Percentiles rank a stretch among this genome's conserved stretches.
phyloP scores from a whole-genome alignment of 1,140 invertebrate species.

The Cecropterus lyciades region DNA sequence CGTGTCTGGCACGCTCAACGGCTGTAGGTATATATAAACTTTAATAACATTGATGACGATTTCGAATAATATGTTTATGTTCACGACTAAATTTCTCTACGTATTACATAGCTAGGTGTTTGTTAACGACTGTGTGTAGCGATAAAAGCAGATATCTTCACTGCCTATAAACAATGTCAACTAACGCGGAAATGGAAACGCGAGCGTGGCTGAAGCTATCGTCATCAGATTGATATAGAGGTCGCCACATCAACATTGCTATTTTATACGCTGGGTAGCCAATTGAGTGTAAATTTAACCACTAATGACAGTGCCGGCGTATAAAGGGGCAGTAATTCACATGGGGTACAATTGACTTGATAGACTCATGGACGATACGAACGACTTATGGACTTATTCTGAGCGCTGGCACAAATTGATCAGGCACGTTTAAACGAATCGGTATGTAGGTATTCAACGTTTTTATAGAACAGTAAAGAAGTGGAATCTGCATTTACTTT shows the following conservation, averaged over 20 bases:
- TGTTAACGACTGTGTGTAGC: background rate
- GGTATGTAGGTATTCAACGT: background rate
- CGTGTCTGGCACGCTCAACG: no score
- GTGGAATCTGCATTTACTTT: no score
- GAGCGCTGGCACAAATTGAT: conserved; percentile 21
- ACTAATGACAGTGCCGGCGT: conserved; percentile 24
- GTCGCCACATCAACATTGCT: conserved; percentile 13
- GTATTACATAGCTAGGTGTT: background rate
- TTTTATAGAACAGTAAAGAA: background rate
- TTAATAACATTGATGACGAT: no score
- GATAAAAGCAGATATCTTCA: conserved; percentile 16
- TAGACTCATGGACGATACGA: conserved; percentile 22
- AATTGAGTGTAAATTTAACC: conserved; percentile 28
- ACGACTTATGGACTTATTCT: conserved; percentile 16
- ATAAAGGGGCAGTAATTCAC: conserved; percentile 23
- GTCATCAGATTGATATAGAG: conserved; percentile 29
- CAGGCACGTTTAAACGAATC: conserved; percentile 14
- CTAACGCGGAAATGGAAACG: conserved; percentile 19
- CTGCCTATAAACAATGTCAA: conserved; percentile 28
- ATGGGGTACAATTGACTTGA: conserved; percentile 23
- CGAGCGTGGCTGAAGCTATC: conserved; percentile 16
- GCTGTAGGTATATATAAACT: no score
- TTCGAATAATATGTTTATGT: background rate
- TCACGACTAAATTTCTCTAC: background rate
- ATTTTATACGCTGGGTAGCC: conserved; percentile 22